Base-by-base conservation (phyloP, 1,140 invertebrate species). In the Lutraria rhynchaena region DNA sequence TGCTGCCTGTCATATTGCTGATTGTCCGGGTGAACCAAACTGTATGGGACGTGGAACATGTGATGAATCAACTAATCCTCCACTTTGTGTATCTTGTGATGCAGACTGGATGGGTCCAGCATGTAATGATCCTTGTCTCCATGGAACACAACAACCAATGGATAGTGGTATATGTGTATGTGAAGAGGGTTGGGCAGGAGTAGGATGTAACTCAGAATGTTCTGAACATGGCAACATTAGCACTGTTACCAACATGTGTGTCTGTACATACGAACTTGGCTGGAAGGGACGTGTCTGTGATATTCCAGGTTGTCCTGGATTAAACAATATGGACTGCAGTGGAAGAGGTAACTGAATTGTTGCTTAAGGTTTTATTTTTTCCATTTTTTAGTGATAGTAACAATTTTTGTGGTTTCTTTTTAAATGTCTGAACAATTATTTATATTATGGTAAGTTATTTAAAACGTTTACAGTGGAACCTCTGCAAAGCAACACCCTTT, bases 161-260 rank as follows among this genome's bases (percentile, higher is more conserved):
- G 85, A 89, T 67, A 80, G 76, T 70, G 76, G 76, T 73, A 15
- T 65, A 22, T 89, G 89, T 82, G n/a, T 63, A 31, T 89, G 89
- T 80, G 83, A 89, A n/a, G 71, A 80, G 55, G 89, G 89, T 19
- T 89, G 85, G 88, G 83, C 85, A 15, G 89, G 88, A 1, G 85
- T 87, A n/a, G 88, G 87, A 0, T 89, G 88, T 69, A 82, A 89
- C 70, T 88, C 87, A 0, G 88, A 89, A 75, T 89, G 88, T 61
- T 88, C 87, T 15, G 87, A 82, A 67, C 84, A 89, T 82, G 88
- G 88, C 5, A 41, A 46, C 19, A 89, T 89, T 61, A 55, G 46
- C 35, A 3, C 63, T 13, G 41, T 49, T 13, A 84, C 71, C 46
- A 84, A 83, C 27, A 58, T 22, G 44, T 89, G 89, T 82, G 73